Conservation (phyloP, 2,113 vertebrate species). For the Okapia johnstoni region DNA sequence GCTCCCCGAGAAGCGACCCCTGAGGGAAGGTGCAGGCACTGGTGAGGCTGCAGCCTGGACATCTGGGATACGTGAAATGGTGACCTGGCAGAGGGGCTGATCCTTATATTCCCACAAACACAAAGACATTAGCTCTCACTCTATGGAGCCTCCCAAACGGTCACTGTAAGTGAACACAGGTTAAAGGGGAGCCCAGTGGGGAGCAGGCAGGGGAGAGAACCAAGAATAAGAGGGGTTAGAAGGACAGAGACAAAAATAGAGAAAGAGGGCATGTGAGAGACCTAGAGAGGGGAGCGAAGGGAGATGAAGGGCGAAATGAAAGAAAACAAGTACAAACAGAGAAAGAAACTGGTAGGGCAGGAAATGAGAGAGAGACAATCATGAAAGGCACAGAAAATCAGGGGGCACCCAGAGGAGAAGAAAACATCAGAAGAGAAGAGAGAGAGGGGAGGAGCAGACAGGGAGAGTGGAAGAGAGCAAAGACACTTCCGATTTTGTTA, state of each 20-base stretch:
- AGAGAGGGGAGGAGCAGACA: not conserved
- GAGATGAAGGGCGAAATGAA: not conserved
- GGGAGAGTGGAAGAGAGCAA: rapidly evolving
- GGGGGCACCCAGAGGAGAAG: not conserved
- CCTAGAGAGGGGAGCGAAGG: not conserved
- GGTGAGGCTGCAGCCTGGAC: not conserved
- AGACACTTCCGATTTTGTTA: not conserved
- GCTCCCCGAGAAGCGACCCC: too few relatives aligned
- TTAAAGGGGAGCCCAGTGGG: not conserved
- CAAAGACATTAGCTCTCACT: too few relatives aligned
- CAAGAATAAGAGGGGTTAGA: not conserved
- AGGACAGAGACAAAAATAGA: not conserved
- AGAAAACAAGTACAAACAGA: not conserved
- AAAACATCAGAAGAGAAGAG: not conserved
- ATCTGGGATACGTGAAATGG: not conserved
- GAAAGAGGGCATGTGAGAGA: not conserved
- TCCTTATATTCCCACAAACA: not conserved
- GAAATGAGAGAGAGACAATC: not conserved
- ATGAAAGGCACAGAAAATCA: not conserved
- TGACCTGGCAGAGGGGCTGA: not conserved
- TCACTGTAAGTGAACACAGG: not conserved
- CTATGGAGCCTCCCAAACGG: not conserved
- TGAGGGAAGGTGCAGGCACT: not conserved
- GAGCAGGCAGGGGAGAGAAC: not conserved
- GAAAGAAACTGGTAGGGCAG: not conserved